Conservation (phyloP, 2,797 vertebrate species). For the Bovichtus variegatus region DNA sequence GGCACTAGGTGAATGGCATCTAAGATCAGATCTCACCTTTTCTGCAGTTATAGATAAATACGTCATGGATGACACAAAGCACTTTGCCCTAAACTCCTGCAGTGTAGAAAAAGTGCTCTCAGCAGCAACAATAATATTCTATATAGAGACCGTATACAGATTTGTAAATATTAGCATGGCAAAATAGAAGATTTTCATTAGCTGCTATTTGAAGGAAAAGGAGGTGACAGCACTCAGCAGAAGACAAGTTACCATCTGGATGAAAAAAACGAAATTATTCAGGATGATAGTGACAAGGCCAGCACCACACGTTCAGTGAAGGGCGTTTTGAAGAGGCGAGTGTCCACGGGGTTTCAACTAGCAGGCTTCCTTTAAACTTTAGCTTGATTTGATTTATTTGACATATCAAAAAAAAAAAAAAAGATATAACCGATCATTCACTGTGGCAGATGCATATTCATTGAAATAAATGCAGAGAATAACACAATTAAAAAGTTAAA, state of each 20-base stretch:
- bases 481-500: not conserved
- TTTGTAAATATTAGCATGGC: constrained; percentile 25
- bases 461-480: no score
- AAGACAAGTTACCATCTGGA: constrained; percentile 40
- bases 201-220: constrained; percentile 1
- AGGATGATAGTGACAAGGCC: constrained; percentile 32
- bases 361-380: constrained; percentile 44
- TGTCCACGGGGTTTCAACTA: constrained; percentile 65
- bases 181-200: constrained; percentile 31
- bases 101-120: constrained; percentile 30
- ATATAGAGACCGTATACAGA: not conserved
- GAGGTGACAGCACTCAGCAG: not conserved
- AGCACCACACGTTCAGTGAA: constrained; percentile 47
- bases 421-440: not conserved
- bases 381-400: no score
- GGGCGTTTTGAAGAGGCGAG: constrained; percentile 50
- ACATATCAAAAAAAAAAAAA: not conserved
- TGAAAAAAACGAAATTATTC: constrained; percentile 31
- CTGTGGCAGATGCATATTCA: no score
- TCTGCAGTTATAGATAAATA: constrained; percentile 35
- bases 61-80: constrained; percentile 46
- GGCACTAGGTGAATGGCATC: constrained; percentile 1
- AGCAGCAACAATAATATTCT: constrained; percentile 10
- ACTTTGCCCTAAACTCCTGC: constrained; percentile 24
- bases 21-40: constrained; percentile 25